Evolutionary conservation across 2,888 invertebrate species (phyloP).

Genomic region (Sericinus montela): DNA sequence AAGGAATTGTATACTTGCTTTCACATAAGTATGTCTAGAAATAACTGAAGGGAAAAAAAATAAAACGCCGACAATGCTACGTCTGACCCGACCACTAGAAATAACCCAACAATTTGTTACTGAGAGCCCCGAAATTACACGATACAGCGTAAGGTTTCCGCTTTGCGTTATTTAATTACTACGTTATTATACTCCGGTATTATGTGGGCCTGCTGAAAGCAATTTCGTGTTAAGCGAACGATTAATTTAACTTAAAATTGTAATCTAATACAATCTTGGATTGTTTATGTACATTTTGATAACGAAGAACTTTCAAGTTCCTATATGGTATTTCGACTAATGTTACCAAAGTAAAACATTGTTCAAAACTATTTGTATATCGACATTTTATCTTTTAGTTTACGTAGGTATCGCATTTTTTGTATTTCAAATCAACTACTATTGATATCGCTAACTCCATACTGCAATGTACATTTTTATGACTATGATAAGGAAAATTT

Average conservation of each 20-base stretch:
- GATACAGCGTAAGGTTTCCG: constrained; percentile 17
- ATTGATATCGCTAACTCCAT: no score
- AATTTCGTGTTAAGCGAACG: constrained; percentile 14
- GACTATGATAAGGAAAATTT: no score
- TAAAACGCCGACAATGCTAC: neutral
- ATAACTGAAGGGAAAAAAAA: constrained; percentile 8
- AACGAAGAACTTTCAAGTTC: no score
- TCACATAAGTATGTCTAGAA: neutral
- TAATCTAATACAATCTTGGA: neutral
- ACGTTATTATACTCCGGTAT: constrained; percentile 17
- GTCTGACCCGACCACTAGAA: constrained; percentile 8
- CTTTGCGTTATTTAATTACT: constrained; percentile 18
- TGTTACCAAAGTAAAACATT: no score
- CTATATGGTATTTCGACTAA: no score
- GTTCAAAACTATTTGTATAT: no score
- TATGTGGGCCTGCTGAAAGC: constrained; percentile 17
- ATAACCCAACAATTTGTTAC: constrained; percentile 19
- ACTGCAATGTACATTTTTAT: no score
- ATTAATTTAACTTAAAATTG: constrained; percentile 11
- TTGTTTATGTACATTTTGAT: neutral
- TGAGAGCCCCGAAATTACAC: constrained; percentile 13
- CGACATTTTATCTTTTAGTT: no score
- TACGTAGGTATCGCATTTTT: no score
- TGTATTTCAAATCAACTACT: no score
- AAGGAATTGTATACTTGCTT: neutral